A percentile compares a stretch with the other conserved stretches of the same genome.
Evolutionary conservation across 1,140 invertebrate genomes (phyloP).

Genomic region (Episyrphus balteatus): DNA sequence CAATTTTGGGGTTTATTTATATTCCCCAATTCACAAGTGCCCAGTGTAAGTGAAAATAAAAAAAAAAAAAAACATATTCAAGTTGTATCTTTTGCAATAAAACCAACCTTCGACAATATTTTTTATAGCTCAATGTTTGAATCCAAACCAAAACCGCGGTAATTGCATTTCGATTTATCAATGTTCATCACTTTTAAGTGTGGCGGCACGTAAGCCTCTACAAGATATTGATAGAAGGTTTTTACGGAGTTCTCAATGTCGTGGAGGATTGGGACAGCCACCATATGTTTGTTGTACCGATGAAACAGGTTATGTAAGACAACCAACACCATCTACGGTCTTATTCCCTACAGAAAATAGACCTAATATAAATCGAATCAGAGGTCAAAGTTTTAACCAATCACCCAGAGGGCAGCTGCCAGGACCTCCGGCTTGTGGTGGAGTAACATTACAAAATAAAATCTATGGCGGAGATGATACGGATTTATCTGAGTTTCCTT

Average conservation of each 20-base stretch:
- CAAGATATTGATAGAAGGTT: conserved; percentile 7
- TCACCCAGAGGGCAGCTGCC: conserved; percentile 8
- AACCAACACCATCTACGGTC: neutral
- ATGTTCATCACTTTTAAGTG: conserved; percentile 1
- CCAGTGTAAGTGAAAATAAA: too few species aligned
- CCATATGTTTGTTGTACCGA: conserved; percentile 6
- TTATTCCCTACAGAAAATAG: neutral
- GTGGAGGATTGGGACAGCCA: neutral
- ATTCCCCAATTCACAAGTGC: too few species aligned
- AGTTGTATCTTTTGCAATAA: neutral
- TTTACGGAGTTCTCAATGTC: neutral
- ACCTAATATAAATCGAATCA: neutral
- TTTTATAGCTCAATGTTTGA: conserved; percentile 6
- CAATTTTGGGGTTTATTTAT: too few species aligned
- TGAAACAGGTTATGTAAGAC: too few species aligned
- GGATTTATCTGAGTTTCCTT: conserved; percentile 44
- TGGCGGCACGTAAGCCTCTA: neutral
- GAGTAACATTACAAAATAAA: conserved; percentile 24
- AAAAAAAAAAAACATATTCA: too few species aligned
- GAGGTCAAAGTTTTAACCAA: too few species aligned
- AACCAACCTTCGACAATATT: neutral
- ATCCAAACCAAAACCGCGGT: conserved; percentile 5
- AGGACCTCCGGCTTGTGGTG: conserved; percentile 23
- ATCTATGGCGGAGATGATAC: conserved; percentile 35
- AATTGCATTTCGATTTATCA: conserved; percentile 8